Evolutionary conservation across 2,888 invertebrate species (phyloP), one percentile per base, ranked within the genome.

Genomic region (Cryptocephalus primarius): DNA sequence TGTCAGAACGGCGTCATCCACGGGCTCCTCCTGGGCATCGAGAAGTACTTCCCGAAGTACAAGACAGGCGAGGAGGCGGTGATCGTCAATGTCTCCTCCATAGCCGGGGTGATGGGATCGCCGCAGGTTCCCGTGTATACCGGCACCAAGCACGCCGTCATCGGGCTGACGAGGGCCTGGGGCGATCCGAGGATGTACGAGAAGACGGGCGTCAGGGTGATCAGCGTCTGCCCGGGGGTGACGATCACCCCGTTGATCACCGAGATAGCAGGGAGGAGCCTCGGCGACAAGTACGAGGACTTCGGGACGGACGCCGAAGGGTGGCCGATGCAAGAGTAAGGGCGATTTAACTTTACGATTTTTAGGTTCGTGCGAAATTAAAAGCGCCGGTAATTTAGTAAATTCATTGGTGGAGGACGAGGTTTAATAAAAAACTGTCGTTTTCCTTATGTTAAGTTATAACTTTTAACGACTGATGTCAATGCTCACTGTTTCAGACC

Each of bases 181-280:
- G 56, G 59, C 9, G 49, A 13, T 4, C 33, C 42, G 1, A 32
- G 47, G 9, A 34, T 50, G n/a, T 74, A 56, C 48, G 63, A 69
- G 1, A 65, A 65, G 46, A 71, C 66, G 32, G 73, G 74, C 2
- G 72, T 77, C 1, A 67, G 73, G 50, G 72, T 76, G 4, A 62
- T 76, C 8, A 71, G 70, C 0, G 59, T 77, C 10, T 75, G 75
- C 53, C 77, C 75, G 6, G 76, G 76, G 2, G 72, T 72, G 33
- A 76, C 75, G 0, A 61, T 69, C 32, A 74, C 75, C 0, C 65
- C 54, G 8, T 47, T 72, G 41, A 57, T 67, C 40, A 50, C 49
- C 1, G 54, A 58, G 34, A 50, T 56, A 14, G n/a, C n/a, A 1
- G 54, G 54, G 9, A 49, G 50, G 42, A 56, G 48, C 51, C 51